Evolutionary conservation across 2,113 vertebrate genomes (phyloP).

Genomic region (Gopherus evgoodei): DNA sequence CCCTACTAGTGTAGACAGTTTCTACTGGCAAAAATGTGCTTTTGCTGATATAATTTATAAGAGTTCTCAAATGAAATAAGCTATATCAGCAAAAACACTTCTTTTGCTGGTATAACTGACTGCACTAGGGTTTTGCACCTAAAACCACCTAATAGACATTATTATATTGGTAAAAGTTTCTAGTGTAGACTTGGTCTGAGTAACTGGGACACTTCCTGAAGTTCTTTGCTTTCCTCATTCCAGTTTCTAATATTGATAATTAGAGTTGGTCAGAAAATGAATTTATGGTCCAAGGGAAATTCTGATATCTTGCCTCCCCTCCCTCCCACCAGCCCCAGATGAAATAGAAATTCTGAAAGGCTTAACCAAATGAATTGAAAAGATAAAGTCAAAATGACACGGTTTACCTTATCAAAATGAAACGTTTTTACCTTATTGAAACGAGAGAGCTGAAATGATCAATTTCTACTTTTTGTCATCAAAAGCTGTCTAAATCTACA

Average conservation of each 20-base stretch:
- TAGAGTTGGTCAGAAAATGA: neutral
- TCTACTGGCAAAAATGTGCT: neutral
- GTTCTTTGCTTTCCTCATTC: neutral
- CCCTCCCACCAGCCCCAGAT: too few relatives aligned
- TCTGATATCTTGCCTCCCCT: neutral
- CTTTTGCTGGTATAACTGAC: neutral
- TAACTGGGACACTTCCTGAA: neutral
- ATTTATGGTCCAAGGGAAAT: neutral
- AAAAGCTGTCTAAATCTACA: neutral
- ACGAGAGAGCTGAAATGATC: neutral
- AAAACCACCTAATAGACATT: neutral
- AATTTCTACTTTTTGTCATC: neutral
- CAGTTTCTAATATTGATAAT: neutral
- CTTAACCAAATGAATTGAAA: neutral
- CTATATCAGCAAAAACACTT: neutral
- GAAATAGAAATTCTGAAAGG: neutral
- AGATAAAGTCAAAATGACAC: neutral
- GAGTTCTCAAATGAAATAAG: neutral
- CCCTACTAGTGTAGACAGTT: neutral
- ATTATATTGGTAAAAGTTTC: neutral
- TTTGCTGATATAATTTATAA: neutral
- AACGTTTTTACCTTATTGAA: too few relatives aligned
- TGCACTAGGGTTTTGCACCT: neutral
- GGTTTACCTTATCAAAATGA: neutral
- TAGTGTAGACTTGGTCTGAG: neutral